Percentiles rank a stretch among this genome's conserved stretches.
Evolutionary conservation across 2,797 vertebrate species (phyloP).

Genomic region (Hemibagrus guttatus): DNA sequence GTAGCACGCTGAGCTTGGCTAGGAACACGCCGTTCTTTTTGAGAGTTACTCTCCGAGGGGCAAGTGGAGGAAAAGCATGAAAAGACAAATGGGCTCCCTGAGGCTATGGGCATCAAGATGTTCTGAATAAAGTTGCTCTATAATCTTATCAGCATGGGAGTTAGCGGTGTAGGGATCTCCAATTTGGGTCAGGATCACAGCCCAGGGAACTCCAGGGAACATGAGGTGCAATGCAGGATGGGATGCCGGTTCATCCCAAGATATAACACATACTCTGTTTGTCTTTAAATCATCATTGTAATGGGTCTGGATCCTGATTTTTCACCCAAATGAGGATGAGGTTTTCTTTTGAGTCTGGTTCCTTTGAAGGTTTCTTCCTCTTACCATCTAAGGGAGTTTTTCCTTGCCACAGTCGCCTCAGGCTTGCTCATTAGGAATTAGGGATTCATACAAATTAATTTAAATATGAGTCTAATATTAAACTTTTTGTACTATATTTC

Average conservation of each 20-base stretch:
- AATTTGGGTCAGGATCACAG: not conserved
- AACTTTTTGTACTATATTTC: no score
- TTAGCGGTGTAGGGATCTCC: not conserved
- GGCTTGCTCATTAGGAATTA: no score
- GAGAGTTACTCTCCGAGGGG: not conserved
- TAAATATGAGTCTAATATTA: no score
- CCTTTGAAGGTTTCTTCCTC: no score
- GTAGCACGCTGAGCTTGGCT: constrained; percentile 52
- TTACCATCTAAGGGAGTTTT: no score
- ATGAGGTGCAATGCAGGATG: not conserved
- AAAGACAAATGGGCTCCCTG: constrained; percentile 22
- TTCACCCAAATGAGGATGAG: no score
- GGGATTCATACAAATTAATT: no score
- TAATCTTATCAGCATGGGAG: not conserved
- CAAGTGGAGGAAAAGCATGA: constrained; percentile 11
- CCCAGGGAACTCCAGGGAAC: no score
- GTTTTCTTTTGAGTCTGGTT: no score
- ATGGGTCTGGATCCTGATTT: no score
- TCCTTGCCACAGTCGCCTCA: no score
- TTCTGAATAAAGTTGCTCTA: not conserved
- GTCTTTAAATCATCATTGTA: not conserved
- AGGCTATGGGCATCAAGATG: not conserved
- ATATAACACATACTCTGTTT: not conserved
- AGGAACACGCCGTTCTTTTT: constrained; percentile 15
- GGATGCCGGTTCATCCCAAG: not conserved